phyloP scores from a whole-genome alignment of 2,113 vertebrate species.

The Monopterus albus region DNA sequence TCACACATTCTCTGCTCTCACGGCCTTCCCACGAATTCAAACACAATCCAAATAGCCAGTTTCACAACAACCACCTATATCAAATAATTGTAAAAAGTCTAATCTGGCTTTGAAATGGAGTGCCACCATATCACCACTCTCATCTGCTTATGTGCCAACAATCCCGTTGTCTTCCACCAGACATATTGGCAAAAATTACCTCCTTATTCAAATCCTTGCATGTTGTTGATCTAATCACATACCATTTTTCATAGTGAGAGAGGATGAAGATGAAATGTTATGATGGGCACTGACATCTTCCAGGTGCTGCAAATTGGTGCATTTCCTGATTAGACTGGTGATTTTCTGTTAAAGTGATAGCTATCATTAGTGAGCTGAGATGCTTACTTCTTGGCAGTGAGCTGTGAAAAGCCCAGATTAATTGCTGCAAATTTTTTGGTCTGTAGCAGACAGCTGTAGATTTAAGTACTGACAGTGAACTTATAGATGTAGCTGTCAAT shows the following conservation, averaged over 20 bases:
- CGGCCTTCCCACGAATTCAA: neutral
- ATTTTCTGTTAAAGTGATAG: conserved; percentile 37
- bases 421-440: conserved; percentile 50
- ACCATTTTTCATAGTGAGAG: conserved; percentile 3
- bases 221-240: conserved; percentile 27
- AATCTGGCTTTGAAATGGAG: conserved; percentile 20
- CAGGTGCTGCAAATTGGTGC: conserved; percentile 40
- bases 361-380: conserved; percentile 45
- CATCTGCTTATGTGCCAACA: conserved; percentile 6
- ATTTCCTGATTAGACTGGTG: conserved; percentile 4
- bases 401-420: conserved; percentile 15
- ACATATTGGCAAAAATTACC: conserved; percentile 4
- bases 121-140: conserved; percentile 3
- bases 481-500: conserved; percentile 13
- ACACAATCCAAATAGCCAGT: conserved; percentile 12
- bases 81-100: conserved; percentile 13
- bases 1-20: conserved; percentile 17
- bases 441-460: conserved; percentile 50
- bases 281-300: conserved; percentile 20
- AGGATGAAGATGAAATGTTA: conserved; percentile 14
- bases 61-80: neutral
- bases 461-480: conserved; percentile 36
- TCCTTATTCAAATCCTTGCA: conserved; percentile 9
- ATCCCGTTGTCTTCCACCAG: conserved; percentile 2
- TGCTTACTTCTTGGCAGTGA: conserved; percentile 37